Base-by-base conservation (phyloP, 2,797 vertebrate genomes). In the Phrynocephalus guinanensis region DNA sequence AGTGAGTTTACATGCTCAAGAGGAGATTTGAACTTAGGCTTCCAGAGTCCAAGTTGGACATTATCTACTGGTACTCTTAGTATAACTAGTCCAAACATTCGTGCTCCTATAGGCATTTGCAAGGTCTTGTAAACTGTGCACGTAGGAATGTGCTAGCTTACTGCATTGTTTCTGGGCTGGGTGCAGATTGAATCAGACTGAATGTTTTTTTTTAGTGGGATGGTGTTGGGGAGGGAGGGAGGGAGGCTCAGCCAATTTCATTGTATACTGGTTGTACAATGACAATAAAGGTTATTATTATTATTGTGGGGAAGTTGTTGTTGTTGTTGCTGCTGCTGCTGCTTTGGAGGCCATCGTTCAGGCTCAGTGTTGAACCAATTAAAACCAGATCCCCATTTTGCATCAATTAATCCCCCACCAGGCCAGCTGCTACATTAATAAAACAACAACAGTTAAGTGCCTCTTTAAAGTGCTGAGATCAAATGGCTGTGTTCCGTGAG, bases 391-490 rank as follows among this genome's bases (percentile, higher is more conserved):
- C 72, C 82, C 85, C 63, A 88, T 63, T 88, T 88, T 88, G 86
- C 88, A 81, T 86, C 70, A 82, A 63, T 91, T 84, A 79, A 88
- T 91, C 84, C 79, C 84, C 92, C 13, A 70, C 75, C 56, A 73
- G 89, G 82, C 84, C 78, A 85, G 79, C 72, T 77, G 66, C 75
- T 73, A 75, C 66, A 63, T 80, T 90, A 73, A 75, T 84, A 83
- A 85, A 67, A 38, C 38, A 38, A 38, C 38, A 87, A 81, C 33
- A 77, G 75, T 89, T 77, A 81, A 82, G 73, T 83, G 86, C 52
- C 83, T 82, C 84, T 80, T 90, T 86, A 90, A 88, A 86, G 86
- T 71, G 72, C 78, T 70, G 76, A 88, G 82, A 90, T 90, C 84
- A 92, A 89, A 92, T 26, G 50, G 71, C 75, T 84, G 50, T 22